Conservation (phyloP, 2,797 vertebrate genomes). For the Diplodus puntazzo region DNA sequence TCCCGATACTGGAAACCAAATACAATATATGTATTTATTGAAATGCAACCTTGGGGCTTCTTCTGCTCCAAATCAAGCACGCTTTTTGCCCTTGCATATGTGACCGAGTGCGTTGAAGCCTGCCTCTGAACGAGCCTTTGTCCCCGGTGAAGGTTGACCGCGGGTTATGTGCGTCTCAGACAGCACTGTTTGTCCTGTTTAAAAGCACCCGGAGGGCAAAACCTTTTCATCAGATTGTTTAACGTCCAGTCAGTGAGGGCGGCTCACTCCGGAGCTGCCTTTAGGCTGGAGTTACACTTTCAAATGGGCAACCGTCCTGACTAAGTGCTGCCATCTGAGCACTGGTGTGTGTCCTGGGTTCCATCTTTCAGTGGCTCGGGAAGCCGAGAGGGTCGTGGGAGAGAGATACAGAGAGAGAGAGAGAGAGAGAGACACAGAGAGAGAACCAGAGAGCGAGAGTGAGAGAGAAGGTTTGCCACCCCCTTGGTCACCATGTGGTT, state of each 20-base stretch:
- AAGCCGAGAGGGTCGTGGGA: constrained; percentile 58
- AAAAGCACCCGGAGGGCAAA: constrained; percentile 69
- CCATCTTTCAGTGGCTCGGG: constrained; percentile 71
- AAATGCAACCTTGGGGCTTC: constrained; percentile 33
- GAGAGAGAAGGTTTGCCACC: constrained; percentile 46
- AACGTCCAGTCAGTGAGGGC: constrained; percentile 61
- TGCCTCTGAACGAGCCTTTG: constrained; percentile 45
- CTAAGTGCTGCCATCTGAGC: constrained; percentile 79
- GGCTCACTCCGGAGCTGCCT: constrained; percentile 68
- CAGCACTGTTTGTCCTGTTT: constrained; percentile 67
- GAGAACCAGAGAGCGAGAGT: neutral
- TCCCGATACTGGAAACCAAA: too few species aligned
- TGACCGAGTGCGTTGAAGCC: constrained; percentile 29
- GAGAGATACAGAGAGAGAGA: constrained; percentile 8
- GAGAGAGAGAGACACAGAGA: neutral
- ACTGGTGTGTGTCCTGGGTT: constrained; percentile 68
- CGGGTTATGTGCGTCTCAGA: constrained; percentile 70
- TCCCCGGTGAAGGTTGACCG: constrained; percentile 70
- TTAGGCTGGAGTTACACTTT: constrained; percentile 76
- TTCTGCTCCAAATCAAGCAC: constrained; percentile 60
- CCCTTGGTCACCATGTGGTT: constrained; percentile 72
- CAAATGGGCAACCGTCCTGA: constrained; percentile 69
- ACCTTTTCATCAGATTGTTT: constrained; percentile 73
- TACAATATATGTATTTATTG: too few species aligned
- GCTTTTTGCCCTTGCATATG: constrained; percentile 29